phyloP scores from a whole-genome alignment of 2,888 invertebrate species.

The Eupithecia subumbrata region DNA sequence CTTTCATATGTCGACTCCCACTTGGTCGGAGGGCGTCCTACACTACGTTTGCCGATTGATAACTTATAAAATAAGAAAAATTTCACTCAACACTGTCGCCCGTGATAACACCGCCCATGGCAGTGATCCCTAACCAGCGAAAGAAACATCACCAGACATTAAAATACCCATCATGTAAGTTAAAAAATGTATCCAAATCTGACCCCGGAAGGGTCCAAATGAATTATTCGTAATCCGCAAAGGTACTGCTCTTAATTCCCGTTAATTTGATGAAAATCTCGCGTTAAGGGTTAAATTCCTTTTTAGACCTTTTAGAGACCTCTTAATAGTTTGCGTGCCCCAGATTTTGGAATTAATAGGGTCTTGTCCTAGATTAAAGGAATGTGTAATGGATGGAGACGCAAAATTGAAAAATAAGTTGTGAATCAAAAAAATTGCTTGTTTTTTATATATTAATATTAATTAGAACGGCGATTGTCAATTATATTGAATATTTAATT shows the following conservation, averaged over 20 bases:
- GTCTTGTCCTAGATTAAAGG: slow-evolving; percentile 1
- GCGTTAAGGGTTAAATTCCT: slow-evolving; percentile 17
- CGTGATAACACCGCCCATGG: too few species aligned
- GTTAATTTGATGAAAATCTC: slow-evolving; percentile 31
- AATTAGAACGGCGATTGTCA: too few species aligned
- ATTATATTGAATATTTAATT: too few species aligned
- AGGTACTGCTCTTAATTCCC: slow-evolving; percentile 17
- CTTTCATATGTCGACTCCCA: too few species aligned
- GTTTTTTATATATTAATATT: too few species aligned
- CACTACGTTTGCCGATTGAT: too few species aligned
- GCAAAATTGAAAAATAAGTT: not conserved
- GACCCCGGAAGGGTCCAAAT: slow-evolving; percentile 23
- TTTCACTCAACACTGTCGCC: too few species aligned
- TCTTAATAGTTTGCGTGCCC: slow-evolving; percentile 16
- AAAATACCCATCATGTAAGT: not conserved
- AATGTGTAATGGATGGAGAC: not conserved
- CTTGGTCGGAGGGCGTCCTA: too few species aligned
- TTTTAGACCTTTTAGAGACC: slow-evolving; percentile 20
- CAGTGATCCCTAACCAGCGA: too few species aligned
- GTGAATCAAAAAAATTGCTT: too few species aligned
- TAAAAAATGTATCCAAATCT: slow-evolving; percentile 11
- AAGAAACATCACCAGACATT: not conserved
- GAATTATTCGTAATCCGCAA: slow-evolving; percentile 24
- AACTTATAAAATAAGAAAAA: too few species aligned
- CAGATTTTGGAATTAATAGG: slow-evolving; percentile 13